phyloP scores from a whole-genome alignment of 2,888 invertebrate genomes.

The Brassicogethes aeneus region DNA sequence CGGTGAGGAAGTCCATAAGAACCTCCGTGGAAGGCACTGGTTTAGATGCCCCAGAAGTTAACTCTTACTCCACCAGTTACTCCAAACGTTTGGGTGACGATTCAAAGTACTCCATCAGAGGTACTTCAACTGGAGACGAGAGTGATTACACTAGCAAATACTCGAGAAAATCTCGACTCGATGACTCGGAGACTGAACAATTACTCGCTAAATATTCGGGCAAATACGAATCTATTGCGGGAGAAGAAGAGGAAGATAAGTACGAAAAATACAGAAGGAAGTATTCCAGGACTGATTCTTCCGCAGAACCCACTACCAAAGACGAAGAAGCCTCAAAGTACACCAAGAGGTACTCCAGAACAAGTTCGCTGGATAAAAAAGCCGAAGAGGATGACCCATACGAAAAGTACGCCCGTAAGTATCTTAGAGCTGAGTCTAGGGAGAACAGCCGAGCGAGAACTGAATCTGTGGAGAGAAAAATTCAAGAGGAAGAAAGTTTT shows the following conservation, averaged over 20 bases:
- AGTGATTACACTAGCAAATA: slow-evolving; percentile 19
- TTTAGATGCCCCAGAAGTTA: slow-evolving; percentile 23
- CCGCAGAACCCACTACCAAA: slow-evolving; percentile 12
- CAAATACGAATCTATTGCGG: slow-evolving; percentile 23
- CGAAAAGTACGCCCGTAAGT: slow-evolving; percentile 26
- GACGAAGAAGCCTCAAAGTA: slow-evolving; percentile 23
- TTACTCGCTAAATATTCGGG: slow-evolving; percentile 23
- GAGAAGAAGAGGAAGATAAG: slow-evolving; percentile 31
- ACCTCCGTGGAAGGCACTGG: slow-evolving; percentile 25
- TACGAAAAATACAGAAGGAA: slow-evolving; percentile 29
- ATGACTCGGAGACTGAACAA: slow-evolving; percentile 25
- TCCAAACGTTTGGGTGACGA: slow-evolving; percentile 21
- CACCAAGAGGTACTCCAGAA: slow-evolving; percentile 21
- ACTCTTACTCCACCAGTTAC: slow-evolving; percentile 17
- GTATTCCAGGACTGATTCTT: slow-evolving; percentile 26
- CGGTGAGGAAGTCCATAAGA: slow-evolving; percentile 25
- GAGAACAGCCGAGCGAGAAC: neutral
- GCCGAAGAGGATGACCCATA: slow-evolving; percentile 23
- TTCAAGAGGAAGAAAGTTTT: slow-evolving; percentile 16
- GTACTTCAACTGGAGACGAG: slow-evolving; percentile 20
- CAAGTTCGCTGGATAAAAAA: slow-evolving; percentile 20
- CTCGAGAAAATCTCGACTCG: slow-evolving; percentile 15
- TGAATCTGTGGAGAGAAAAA: slow-evolving; percentile 1
- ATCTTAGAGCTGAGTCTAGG: slow-evolving; percentile 16
- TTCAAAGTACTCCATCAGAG: slow-evolving; percentile 22